These are phyloP conservation scores for Agapornis canus DNA, from an alignment of 2,797 vertebrate species.

Conservation along the genomic window DNA sequence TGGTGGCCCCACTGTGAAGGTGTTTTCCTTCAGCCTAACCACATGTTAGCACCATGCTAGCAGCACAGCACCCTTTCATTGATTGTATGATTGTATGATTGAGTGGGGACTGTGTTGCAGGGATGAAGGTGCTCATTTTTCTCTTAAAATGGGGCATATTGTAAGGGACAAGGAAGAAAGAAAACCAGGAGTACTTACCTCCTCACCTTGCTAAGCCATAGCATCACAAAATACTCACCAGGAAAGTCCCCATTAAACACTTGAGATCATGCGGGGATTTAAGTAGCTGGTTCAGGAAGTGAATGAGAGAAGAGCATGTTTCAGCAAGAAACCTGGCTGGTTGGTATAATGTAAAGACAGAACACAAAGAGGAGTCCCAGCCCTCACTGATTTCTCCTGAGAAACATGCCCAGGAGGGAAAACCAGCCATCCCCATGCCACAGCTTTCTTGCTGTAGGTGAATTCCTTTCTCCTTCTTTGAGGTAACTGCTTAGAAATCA, in stretches of 20 bases:
- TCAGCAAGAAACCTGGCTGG: not conserved
- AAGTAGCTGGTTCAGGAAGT: not conserved
- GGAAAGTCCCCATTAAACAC: not conserved
- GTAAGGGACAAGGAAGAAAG: not conserved
- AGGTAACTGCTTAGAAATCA: not conserved
- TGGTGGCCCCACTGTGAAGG: not conserved
- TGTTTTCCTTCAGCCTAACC: not conserved
- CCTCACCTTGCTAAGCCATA: not conserved
- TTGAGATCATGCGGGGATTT: not conserved
- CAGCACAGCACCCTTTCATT: not conserved
- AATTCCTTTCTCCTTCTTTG: not conserved
- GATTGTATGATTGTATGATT: rapidly evolving
- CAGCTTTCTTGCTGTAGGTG: not conserved
- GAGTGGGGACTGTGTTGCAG: not conserved
- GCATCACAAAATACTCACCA: not conserved
- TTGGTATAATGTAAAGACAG: not conserved
- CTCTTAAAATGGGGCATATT: not conserved
- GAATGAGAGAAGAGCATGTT: not conserved
- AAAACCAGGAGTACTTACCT: not conserved
- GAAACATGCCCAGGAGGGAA: not conserved
- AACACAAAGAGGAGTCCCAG: not conserved
- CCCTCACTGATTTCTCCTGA: not conserved
- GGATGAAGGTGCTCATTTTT: not conserved
- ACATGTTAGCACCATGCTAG: not conserved
- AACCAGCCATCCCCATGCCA: not conserved